Evolutionary conservation across 2,797 vertebrate genomes (phyloP).

Genomic region (Falco rusticolus): DNA sequence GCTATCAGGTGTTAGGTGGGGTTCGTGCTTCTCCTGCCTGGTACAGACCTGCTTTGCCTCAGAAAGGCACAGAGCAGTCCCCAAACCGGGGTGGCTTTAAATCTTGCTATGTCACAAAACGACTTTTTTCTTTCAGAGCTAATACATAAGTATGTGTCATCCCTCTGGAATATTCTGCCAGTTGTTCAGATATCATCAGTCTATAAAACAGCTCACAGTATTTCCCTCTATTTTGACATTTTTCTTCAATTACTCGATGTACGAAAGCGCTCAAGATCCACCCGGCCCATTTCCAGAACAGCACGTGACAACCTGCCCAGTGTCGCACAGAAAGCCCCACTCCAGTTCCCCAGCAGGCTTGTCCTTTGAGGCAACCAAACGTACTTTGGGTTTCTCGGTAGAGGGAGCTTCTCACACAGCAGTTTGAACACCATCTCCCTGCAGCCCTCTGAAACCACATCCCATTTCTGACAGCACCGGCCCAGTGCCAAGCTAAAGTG

Average conservation of each 20-base stretch:
- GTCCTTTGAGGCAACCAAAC: accelerated
- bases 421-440: background rate
- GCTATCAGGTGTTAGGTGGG: background rate
- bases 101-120: background rate
- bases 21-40: background rate
- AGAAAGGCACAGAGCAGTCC: background rate
- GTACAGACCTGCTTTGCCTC: background rate
- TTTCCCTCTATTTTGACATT: background rate
- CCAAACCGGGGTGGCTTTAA: background rate
- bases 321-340: accelerated
- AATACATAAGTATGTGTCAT: background rate
- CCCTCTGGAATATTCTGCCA: background rate
- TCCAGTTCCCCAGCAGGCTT: background rate
- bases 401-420: conserved; percentile 63
- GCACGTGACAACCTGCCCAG: accelerated
- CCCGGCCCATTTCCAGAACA: background rate
- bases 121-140: background rate
- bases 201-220: background rate
- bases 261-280: accelerated
- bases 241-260: background rate
- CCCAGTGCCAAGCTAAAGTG: accelerated
- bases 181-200: background rate
- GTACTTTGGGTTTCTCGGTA: conserved; percentile 26
- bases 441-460: background rate
- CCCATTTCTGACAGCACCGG: background rate